Conservation (phyloP, 2,888 invertebrate species). For the Scaptomyza polygonia region DNA sequence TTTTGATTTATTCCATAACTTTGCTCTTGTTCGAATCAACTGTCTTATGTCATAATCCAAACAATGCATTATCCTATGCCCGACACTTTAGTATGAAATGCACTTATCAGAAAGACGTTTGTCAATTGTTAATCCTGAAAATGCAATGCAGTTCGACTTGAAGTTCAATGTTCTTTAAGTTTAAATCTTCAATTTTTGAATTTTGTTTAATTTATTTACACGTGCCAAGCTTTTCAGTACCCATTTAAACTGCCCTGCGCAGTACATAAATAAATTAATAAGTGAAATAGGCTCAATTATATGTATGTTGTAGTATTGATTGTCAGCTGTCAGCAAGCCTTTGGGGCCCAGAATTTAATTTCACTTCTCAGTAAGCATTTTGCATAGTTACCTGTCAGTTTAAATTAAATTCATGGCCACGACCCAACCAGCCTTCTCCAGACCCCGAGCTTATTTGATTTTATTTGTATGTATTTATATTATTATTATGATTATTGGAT, state of each 20-base stretch:
- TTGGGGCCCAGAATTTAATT: constrained; percentile 16
- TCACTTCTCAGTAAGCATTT: constrained; percentile 1
- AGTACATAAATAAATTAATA: background rate
- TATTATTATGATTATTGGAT: background rate
- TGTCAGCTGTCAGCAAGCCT: constrained; percentile 7
- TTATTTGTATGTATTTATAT: constrained; percentile 23
- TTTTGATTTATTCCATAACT: background rate
- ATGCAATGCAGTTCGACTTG: no score
- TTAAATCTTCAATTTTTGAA: no score
- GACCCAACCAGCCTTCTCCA: background rate
- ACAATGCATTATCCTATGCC: constrained; percentile 20
- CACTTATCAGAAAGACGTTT: no score
- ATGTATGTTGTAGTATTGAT: no score
- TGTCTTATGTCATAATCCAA: background rate
- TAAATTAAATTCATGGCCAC: constrained; percentile 1
- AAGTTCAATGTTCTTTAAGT: no score
- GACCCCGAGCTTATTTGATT: constrained; percentile 2
- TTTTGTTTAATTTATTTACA: no score
- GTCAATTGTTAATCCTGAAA: no score
- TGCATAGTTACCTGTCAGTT: constrained; percentile 13
- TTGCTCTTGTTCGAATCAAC: background rate
- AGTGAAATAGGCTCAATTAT: constrained; percentile 3
- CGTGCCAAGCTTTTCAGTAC: no score
- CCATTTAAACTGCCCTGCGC: no score
- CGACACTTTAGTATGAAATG: background rate